These are phyloP conservation scores for Acleris cristana DNA, from an alignment of 2,888 invertebrate genomes.

Conservation along the genomic window DNA sequence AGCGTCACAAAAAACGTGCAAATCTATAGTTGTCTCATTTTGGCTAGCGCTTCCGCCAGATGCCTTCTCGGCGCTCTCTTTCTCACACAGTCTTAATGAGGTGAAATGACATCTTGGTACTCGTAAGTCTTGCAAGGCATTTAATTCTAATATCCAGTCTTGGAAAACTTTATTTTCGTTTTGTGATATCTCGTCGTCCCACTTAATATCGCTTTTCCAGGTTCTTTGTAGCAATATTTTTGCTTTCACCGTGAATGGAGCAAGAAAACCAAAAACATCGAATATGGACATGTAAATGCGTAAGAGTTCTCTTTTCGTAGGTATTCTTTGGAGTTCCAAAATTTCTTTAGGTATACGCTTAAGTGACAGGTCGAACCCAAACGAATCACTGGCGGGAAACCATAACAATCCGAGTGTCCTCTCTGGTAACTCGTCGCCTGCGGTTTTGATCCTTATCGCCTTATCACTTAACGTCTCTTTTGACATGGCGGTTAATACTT, in stretches of 20 bases:
- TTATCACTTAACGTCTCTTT: constrained; percentile 17
- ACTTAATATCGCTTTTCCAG: constrained; percentile 22
- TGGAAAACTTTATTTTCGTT: constrained; percentile 1
- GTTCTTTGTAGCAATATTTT: constrained; percentile 26
- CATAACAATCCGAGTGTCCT: constrained; percentile 36
- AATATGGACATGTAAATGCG: constrained; percentile 31
- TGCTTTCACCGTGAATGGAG: constrained; percentile 22
- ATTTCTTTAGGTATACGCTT: constrained; percentile 23
- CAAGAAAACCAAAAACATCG: constrained; percentile 28
- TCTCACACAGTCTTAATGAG: not conserved
- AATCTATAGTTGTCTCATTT: not conserved
- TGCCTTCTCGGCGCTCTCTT: no score
- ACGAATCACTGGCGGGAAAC: constrained; percentile 6
- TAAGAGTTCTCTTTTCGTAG: constrained; percentile 35
- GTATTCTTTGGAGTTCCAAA: constrained; percentile 8
- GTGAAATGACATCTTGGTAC: constrained; percentile 31
- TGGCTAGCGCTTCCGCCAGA: not conserved
- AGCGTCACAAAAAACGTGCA: constrained; percentile 26
- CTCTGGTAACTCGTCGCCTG: constrained; percentile 10
- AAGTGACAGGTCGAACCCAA: constrained; percentile 24
- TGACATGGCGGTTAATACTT: constrained; percentile 4
- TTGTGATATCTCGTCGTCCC: constrained; percentile 24
- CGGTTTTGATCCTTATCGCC: constrained; percentile 21
- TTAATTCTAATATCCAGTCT: constrained; percentile 22
- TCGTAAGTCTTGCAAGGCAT: constrained; percentile 14